Percentiles rank a stretch among this genome's conserved stretches.
Evolutionary conservation across 1,140 invertebrate species (phyloP).

Genomic region (Tetragonula clypearis): DNA sequence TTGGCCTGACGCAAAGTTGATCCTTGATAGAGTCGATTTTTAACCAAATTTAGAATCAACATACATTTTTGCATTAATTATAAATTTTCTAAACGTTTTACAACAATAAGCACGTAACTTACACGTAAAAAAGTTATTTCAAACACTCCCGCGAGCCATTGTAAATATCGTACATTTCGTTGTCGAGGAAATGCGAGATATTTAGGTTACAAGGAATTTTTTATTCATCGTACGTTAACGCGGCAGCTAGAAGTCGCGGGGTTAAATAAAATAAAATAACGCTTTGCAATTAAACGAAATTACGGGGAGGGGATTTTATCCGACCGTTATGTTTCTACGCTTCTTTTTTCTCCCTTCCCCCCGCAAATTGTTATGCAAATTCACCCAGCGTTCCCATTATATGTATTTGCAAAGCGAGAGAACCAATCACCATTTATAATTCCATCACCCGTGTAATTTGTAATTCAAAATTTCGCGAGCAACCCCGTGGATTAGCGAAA

Average conservation of each 20-base stretch:
- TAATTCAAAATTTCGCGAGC: conserved; percentile 1
- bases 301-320: not conserved
- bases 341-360: too few species aligned
- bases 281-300: not conserved
- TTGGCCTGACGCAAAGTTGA: too few species aligned
- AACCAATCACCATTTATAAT: conserved; percentile 1
- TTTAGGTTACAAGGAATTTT: not conserved
- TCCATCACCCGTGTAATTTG: not conserved
- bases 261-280: not conserved
- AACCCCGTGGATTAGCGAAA: not conserved
- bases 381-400: not conserved
- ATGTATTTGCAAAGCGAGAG: not conserved
- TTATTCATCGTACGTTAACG: not conserved
- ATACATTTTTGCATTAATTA: too few species aligned
- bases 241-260: not conserved
- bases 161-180: not conserved
- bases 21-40: too few species aligned
- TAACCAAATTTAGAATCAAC: too few species aligned
- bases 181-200: not conserved
- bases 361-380: not conserved
- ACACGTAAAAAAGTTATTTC: too few species aligned
- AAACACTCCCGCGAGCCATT: not conserved
- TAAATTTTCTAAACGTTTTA: too few species aligned
- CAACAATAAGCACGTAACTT: too few species aligned
- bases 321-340: too few species aligned